A percentile compares a stretch with the other conserved stretches of the same genome.
These are phyloP conservation scores for Albula goreensis DNA, from an alignment of 2,113 vertebrate genomes.

Conservation along the genomic window DNA sequence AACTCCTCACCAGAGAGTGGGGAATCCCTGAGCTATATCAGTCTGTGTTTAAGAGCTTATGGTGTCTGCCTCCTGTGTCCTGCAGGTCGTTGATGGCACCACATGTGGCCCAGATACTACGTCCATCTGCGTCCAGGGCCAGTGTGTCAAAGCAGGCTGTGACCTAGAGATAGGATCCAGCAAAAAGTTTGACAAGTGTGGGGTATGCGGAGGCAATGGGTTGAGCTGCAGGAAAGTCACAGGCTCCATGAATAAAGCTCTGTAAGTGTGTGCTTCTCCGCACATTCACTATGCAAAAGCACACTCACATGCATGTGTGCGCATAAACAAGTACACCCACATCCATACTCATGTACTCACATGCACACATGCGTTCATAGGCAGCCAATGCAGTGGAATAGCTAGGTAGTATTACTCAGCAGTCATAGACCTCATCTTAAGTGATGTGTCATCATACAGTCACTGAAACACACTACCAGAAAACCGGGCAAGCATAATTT, in stretches of 20 bases:
- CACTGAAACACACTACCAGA: background rate
- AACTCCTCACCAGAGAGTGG: too few species aligned
- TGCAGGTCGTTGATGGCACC: constrained; percentile 90
- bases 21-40: too few species aligned
- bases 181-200: constrained; percentile 90
- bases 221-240: constrained; percentile 86
- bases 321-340: constrained; percentile 17
- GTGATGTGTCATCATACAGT: constrained; percentile 42
- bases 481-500: background rate
- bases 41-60: too few species aligned
- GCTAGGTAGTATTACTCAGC: constrained; percentile 40
- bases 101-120: constrained; percentile 91
- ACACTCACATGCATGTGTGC: background rate
- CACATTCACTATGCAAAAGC: background rate
- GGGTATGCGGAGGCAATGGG: constrained; percentile 84
- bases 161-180: constrained; percentile 89
- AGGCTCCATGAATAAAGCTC: constrained; percentile 81
- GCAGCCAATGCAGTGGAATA: constrained; percentile 27
- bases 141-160: constrained; percentile 95
- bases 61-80: background rate
- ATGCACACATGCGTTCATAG: constrained; percentile 19
- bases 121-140: constrained; percentile 91
- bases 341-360: background rate
- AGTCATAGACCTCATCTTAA: constrained; percentile 57
- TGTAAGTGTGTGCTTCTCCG: constrained; percentile 62